A percentile compares a stretch with the other conserved stretches of the same genome.
These are phyloP conservation scores for Champsocephalus esox DNA, from an alignment of 2,797 vertebrate species.

Conservation along the genomic window DNA sequence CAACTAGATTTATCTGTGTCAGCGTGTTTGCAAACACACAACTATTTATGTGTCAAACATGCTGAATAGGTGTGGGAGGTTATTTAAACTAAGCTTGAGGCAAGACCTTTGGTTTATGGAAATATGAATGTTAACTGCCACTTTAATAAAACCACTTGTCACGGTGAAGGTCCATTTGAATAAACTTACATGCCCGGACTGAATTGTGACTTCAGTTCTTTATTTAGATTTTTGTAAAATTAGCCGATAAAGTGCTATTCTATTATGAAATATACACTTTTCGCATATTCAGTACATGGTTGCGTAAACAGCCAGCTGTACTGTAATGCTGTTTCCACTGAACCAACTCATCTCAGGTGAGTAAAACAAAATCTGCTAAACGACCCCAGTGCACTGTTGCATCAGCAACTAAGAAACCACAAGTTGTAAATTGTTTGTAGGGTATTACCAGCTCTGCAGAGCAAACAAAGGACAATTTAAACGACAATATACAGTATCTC, in stretches of 20 bases:
- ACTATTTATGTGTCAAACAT: not conserved
- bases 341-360: not conserved
- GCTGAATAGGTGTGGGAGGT: not conserved
- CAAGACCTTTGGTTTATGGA: not conserved
- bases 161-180: not conserved
- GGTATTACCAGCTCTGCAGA: not conserved
- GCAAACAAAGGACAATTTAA: not conserved
- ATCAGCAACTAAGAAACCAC: constrained; percentile 44
- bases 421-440: not conserved
- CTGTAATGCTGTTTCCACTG: not conserved
- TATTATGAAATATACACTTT: not conserved
- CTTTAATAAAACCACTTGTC: not conserved
- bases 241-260: not conserved
- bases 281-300: not conserved
- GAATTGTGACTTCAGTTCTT: not conserved
- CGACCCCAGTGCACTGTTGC: not conserved
- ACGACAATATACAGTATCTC: not conserved
- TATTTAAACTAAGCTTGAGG: not conserved
- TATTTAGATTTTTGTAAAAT: not conserved
- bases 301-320: not conserved
- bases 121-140: not conserved
- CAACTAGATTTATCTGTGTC: not conserved
- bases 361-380: not conserved
- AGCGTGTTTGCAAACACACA: not conserved
- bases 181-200: not conserved